phyloP scores from a whole-genome alignment of 2,113 vertebrate species.

The Gymnorhina tibicen region DNA sequence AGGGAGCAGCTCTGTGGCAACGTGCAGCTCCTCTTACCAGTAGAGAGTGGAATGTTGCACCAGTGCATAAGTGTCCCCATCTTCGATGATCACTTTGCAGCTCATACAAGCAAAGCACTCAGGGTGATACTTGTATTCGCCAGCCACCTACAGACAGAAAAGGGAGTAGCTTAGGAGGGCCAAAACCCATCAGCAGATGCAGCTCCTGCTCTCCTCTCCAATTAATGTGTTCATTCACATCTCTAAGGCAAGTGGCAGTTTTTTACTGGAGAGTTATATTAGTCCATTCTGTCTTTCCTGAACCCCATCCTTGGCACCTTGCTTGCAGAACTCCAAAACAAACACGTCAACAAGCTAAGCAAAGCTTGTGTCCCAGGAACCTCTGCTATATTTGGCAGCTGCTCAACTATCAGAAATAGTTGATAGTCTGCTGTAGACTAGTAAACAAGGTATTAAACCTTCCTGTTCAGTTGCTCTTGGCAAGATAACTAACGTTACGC shows the following conservation, averaged over 20 bases:
- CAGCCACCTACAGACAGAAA: slow-evolving; percentile 85
- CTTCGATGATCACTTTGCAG: slow-evolving; percentile 94
- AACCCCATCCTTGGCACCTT: neutral
- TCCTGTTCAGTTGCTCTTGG: slow-evolving; percentile 44
- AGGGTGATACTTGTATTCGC: slow-evolving; percentile 95
- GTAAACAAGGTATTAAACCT: slow-evolving; percentile 56
- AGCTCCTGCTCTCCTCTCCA: neutral
- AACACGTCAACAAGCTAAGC: neutral
- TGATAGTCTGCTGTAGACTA: slow-evolving; percentile 1
- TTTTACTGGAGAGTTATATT: neutral
- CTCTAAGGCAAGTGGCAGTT: neutral
- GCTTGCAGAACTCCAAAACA: neutral
- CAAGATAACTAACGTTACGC: neutral
- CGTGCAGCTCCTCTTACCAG: slow-evolving; percentile 77
- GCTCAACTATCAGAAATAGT: slow-evolving; percentile 9
- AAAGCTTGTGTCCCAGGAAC: neutral
- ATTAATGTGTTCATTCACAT: neutral
- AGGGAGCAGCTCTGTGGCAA: neutral
- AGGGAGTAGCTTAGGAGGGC: neutral
- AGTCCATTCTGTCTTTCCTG: neutral
- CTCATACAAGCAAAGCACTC: slow-evolving; percentile 95
- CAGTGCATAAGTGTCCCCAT: slow-evolving; percentile 90
- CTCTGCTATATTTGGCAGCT: slow-evolving; percentile 39
- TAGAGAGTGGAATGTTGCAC: slow-evolving; percentile 91
- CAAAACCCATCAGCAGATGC: neutral